phyloP scores from a whole-genome alignment of 2,113 vertebrate species.

The Athene cunicularia region DNA sequence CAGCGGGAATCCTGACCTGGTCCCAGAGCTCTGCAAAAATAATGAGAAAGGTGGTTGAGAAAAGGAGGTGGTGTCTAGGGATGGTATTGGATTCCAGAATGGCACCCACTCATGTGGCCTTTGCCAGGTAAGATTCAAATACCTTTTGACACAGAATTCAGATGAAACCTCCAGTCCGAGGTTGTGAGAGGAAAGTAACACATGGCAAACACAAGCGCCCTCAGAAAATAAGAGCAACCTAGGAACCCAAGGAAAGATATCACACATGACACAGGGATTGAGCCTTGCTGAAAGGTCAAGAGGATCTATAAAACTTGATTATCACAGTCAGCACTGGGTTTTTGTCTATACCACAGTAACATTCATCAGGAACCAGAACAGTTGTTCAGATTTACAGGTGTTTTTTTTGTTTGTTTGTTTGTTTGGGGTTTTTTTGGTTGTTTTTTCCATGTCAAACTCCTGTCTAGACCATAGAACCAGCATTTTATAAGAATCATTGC shows the following conservation, averaged over 20 bases:
- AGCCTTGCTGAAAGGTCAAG: neutral
- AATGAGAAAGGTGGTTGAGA: neutral
- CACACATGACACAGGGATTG: neutral
- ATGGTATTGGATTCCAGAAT: neutral
- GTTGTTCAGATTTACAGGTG: neutral
- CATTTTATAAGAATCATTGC: neutral
- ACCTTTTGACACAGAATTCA: neutral
- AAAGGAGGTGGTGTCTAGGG: neutral
- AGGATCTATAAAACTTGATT: neutral
- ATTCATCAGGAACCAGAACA: neutral
- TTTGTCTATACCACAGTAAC: neutral
- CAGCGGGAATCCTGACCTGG: neutral
- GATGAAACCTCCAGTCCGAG: neutral
- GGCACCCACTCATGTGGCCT: neutral
- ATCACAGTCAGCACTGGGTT: neutral
- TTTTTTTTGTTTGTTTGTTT: neutral
- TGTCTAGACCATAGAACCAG: neutral
- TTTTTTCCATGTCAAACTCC: neutral
- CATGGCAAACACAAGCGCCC: neutral
- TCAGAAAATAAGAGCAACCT: neutral
- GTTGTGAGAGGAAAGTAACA: neutral
- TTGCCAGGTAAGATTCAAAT: neutral
- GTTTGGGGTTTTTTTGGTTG: neutral
- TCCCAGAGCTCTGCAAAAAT: neutral
- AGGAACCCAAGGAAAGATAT: neutral